Conservation (phyloP, 2,888 invertebrate genomes). For the Cantharis flavilabris region DNA sequence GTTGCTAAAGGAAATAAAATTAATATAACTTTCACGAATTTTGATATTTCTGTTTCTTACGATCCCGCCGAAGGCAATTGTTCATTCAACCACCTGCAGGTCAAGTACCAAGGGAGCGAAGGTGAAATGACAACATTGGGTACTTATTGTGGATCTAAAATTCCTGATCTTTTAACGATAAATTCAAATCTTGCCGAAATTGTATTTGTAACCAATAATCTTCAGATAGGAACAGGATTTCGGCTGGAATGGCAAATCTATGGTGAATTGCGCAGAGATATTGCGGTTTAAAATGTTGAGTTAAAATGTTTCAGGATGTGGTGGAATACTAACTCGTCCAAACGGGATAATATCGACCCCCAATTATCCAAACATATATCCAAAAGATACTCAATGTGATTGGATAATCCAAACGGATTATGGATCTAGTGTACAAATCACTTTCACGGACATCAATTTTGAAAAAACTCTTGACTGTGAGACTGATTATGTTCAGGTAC, state of each 20-base stretch:
- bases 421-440: slow-evolving; percentile 70
- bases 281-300: not conserved
- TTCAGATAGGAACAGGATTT: slow-evolving; percentile 68
- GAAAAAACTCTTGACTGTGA: slow-evolving; percentile 65
- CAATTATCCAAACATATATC: slow-evolving; percentile 80
- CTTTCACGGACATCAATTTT: slow-evolving; percentile 73
- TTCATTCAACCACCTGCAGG: slow-evolving; percentile 64
- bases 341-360: slow-evolving; percentile 82
- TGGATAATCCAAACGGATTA: slow-evolving; percentile 76
- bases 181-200: slow-evolving; percentile 64
- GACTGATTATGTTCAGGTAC: slow-evolving; percentile 72
- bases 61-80: slow-evolving; percentile 4
- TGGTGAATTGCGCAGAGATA: slow-evolving; percentile 53
- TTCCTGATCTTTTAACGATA: slow-evolving; percentile 62
- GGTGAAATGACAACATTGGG: slow-evolving; percentile 41
- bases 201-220: slow-evolving; percentile 66
- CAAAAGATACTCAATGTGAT: slow-evolving; percentile 73
- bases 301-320: slow-evolving; percentile 66
- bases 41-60: slow-evolving; percentile 59
- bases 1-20: slow-evolving; percentile 79
- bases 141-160: slow-evolving; percentile 56
- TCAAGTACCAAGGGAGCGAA: slow-evolving; percentile 40
- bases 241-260: slow-evolving; percentile 78
- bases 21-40: slow-evolving; percentile 81
- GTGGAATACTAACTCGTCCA: slow-evolving; percentile 72